Percentiles rank a stretch among this genome's conserved stretches.
Evolutionary conservation across 1,140 invertebrate species (phyloP).

Genomic region (Drepana arcuata): DNA sequence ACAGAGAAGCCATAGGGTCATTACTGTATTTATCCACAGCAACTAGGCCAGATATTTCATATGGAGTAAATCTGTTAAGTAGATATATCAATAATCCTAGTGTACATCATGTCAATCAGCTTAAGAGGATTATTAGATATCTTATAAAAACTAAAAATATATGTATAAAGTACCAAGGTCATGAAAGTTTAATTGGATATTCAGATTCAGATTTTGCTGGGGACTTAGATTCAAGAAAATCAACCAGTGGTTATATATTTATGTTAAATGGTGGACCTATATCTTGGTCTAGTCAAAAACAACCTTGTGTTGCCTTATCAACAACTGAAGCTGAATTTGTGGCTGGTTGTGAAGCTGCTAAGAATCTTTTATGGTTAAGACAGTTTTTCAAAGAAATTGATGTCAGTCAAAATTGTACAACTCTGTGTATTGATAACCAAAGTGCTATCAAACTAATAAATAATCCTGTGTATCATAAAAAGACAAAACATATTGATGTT

Average conservation of each 20-base stretch:
- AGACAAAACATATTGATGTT: conserved; percentile 11
- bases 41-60: conserved; percentile 11
- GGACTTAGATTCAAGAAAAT: conserved; percentile 1
- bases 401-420: background rate
- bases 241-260: conserved; percentile 4
- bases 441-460: conserved; percentile 13
- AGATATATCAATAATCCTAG: background rate
- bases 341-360: background rate
- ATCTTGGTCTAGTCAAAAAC: background rate
- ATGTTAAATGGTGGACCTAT: conserved; percentile 5
- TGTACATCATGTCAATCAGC: background rate
- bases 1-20: conserved; percentile 8
- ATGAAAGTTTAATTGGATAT: too few species aligned
- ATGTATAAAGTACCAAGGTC: conserved; percentile 2
- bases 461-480: conserved; percentile 13
- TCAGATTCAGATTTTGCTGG: conserved; percentile 6
- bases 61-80: background rate
- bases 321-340: conserved; percentile 1
- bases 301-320: conserved; percentile 1
- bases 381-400: conserved; percentile 1
- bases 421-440: conserved; percentile 10
- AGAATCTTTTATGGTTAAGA: conserved; percentile 1
- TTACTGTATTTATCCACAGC: conserved; percentile 10
- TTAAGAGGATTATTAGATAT: background rate
- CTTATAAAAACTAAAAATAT: conserved; percentile 8